Evolutionary conservation across 2,888 invertebrate species (phyloP).

Genomic region (Volucella inflata): DNA sequence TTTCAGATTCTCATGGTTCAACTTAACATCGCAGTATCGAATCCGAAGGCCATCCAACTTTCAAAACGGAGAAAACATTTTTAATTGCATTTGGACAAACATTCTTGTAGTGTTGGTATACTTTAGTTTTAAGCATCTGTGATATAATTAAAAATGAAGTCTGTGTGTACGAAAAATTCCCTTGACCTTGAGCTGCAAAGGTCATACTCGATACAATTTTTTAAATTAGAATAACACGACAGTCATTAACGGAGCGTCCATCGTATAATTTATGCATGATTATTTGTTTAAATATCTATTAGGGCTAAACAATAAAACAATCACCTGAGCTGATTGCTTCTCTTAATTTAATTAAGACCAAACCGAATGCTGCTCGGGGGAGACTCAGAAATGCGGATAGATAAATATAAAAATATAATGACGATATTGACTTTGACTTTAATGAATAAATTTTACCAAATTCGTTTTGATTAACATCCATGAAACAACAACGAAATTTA

Average conservation of each 20-base stretch:
- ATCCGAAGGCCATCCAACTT: too few species aligned
- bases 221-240: slow-evolving; percentile 17
- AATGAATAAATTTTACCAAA: slow-evolving; percentile 13
- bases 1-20: too few species aligned
- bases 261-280: slow-evolving; percentile 42
- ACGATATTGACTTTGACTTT: slow-evolving; percentile 19
- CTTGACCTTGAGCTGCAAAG: slow-evolving; percentile 22
- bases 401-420: slow-evolving; percentile 6
- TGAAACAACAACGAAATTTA: background rate
- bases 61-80: too few species aligned
- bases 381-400: background rate
- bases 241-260: slow-evolving; percentile 7
- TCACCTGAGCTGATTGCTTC: slow-evolving; percentile 14
- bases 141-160: too few species aligned
- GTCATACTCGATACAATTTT: slow-evolving; percentile 31
- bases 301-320: slow-evolving; percentile 33
- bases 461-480: slow-evolving; percentile 8
- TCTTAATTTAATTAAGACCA: slow-evolving; percentile 13
- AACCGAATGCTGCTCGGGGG: background rate
- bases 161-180: background rate
- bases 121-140: too few species aligned
- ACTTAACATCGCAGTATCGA: too few species aligned
- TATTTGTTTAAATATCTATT: slow-evolving; percentile 38
- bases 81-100: too few species aligned
- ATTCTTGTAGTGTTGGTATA: too few species aligned